phyloP scores from a whole-genome alignment of 2,888 invertebrate genomes.

The Pherbina coryleti region DNA sequence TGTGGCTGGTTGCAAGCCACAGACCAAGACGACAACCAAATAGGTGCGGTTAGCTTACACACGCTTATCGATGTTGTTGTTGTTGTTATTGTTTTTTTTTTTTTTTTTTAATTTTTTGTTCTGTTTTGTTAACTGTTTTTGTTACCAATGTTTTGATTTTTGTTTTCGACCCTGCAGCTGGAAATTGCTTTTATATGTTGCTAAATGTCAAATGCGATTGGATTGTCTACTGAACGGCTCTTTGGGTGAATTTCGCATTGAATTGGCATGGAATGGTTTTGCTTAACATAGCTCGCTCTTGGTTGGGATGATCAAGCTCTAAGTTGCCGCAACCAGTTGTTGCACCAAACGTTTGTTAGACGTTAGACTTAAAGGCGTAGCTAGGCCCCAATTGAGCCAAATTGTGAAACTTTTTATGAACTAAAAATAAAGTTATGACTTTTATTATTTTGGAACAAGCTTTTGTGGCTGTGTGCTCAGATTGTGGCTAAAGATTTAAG shows the following conservation, averaged over 20 bases:
- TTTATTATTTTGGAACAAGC: too few relatives aligned
- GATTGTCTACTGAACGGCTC: neutral
- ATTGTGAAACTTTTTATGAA: too few relatives aligned
- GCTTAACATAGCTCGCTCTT: neutral
- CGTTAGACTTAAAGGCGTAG: too few relatives aligned
- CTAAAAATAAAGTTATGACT: too few relatives aligned
- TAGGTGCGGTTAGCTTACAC: neutral
- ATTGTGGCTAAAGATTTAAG: too few relatives aligned
- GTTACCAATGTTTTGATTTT: neutral
- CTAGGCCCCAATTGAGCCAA: too few relatives aligned
- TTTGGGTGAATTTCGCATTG: neutral
- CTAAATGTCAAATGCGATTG: slow-evolving; percentile 33
- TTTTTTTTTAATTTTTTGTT: neutral
- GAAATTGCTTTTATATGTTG: slow-evolving; percentile 7
- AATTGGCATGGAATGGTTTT: neutral
- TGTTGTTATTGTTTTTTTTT: neutral
- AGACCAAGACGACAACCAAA: neutral
- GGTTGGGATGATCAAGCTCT: neutral
- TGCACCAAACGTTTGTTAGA: too few relatives aligned
- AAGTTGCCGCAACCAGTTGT: neutral
- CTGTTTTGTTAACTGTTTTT: neutral
- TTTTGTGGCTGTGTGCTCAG: too few relatives aligned
- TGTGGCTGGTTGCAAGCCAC: neutral
- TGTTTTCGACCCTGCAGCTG: slow-evolving; percentile 20
- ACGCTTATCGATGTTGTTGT: neutral